Base-by-base conservation (phyloP, 2,797 vertebrate species). In the Bradypodion pumilum region DNA sequence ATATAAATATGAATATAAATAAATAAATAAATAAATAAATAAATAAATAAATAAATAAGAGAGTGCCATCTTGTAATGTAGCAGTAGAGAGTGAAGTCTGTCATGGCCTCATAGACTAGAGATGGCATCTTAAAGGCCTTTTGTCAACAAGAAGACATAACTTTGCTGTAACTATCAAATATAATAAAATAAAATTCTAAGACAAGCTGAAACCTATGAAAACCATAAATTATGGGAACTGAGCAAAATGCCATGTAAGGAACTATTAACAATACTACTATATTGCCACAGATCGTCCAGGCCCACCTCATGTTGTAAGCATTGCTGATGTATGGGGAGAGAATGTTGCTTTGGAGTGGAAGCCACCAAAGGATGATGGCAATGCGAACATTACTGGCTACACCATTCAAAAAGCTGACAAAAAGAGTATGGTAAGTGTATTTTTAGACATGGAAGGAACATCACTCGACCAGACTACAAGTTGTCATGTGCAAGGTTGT, bases 391-490 rank as follows among this genome's bases (percentile, higher is more conserved):
- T 99, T 87, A 98, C 96, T 40, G 99, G 99, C 79, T 99, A 99
- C 91, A 99, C 98, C 6, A 99, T 99, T 93, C 98, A 99, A 95
- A 99, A 99, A 95, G 99, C 99, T 42, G 99, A 99, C 92, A 99
- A 98, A 91, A 99, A 99, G 93, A 99, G 98, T 69, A 99, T 99
- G 99, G 99, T 99, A 93, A 91, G 94, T 92, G 7, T 49, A 25
- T 32, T 74, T 52, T 25, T 70, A 2, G 56, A 68, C 19, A n/a
- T 42, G 68, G 49, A 16, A 13, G 68, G 49, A 16, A 13, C 25
- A 72, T 72, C 52, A 70, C 23, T 59, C 49, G 35, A 29, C 37
- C 15, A 27, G 52, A 42, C 3, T 5, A 12, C 75, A 42, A 42
- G 40, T 63, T n/a, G 29, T 42, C 27, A 42, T 42, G 40, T 72